Percentiles rank a stretch among this genome's conserved stretches.
These are phyloP conservation scores for Sus cebifrons DNA, from an alignment of 2,797 vertebrate species.

Conservation along the genomic window DNA sequence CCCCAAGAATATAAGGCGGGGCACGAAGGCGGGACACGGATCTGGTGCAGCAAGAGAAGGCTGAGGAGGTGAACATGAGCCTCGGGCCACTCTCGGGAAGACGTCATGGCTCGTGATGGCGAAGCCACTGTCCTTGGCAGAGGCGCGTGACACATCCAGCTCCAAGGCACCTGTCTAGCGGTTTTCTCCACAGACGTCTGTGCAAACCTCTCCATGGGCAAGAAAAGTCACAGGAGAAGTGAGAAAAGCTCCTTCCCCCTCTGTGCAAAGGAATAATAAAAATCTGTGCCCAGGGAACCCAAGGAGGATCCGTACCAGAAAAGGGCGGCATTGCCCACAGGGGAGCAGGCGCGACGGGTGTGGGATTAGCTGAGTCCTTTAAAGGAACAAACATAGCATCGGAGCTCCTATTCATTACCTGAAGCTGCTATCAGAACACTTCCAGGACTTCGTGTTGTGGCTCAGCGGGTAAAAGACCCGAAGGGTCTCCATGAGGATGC, in stretches of 20 bases:
- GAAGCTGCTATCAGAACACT: not conserved
- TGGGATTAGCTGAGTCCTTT: not conserved
- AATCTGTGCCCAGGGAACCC: not conserved
- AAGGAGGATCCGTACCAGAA: not conserved
- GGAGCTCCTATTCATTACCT: not conserved
- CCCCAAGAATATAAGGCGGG: conserved; percentile 87
- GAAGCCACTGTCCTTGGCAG: conserved; percentile 85
- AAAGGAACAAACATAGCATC: not conserved
- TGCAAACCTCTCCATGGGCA: rapidly evolving
- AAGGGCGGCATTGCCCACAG: not conserved
- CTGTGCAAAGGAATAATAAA: not conserved
- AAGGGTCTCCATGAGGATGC: too few species aligned
- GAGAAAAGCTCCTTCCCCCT: not conserved
- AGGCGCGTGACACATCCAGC: conserved; percentile 79
- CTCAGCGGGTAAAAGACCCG: too few species aligned
- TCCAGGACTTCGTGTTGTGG: too few species aligned
- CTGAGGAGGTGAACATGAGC: conserved; percentile 89
- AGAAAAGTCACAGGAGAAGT: not conserved
- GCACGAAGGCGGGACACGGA: conserved; percentile 84
- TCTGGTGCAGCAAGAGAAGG: conserved; percentile 87
- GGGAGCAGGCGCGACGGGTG: too few species aligned
- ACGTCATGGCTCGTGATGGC: conserved; percentile 89
- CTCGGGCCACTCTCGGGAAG: conserved; percentile 86
- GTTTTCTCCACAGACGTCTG: rapidly evolving
- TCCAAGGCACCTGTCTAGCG: conserved; percentile 43